phyloP scores from a whole-genome alignment of 2,888 invertebrate genomes.

The Pinctada fucata region DNA sequence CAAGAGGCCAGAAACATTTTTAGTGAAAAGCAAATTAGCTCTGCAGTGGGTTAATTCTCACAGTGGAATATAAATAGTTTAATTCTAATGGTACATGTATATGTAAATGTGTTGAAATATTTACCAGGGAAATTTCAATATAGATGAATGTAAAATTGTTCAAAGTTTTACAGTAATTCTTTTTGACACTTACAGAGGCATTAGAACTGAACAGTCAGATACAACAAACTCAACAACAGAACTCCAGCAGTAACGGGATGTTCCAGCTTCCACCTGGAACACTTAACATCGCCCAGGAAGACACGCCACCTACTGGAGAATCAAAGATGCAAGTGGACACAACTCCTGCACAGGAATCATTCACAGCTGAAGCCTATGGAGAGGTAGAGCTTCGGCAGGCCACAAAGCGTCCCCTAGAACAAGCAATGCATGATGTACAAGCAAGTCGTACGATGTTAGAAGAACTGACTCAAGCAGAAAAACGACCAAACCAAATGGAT shows the following conservation, averaged over 20 bases:
- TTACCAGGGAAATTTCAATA: too few species aligned
- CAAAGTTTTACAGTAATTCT: too few species aligned
- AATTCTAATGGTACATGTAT: too few species aligned
- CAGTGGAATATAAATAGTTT: too few species aligned
- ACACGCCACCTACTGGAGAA: background rate
- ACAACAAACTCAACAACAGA: constrained; percentile 55
- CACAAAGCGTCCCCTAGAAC: background rate
- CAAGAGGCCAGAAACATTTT: too few species aligned
- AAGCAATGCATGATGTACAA: background rate
- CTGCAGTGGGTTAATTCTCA: too few species aligned
- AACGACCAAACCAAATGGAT: background rate
- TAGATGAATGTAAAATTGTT: too few species aligned
- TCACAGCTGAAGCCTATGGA: background rate
- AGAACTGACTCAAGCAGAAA: background rate
- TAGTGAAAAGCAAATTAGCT: too few species aligned
- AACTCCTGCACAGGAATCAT: background rate
- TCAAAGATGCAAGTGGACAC: constrained; percentile 37
- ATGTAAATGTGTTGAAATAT: background rate
- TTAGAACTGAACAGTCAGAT: constrained; percentile 63
- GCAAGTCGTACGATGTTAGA: background rate
- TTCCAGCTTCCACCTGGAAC: constrained; percentile 66
- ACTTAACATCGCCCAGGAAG: constrained; percentile 31
- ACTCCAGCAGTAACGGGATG: constrained; percentile 47
- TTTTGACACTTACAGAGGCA: constrained; percentile 55
- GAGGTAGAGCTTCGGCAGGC: background rate